phyloP scores from a whole-genome alignment of 2,113 vertebrate species.

The Symphodus melops region DNA sequence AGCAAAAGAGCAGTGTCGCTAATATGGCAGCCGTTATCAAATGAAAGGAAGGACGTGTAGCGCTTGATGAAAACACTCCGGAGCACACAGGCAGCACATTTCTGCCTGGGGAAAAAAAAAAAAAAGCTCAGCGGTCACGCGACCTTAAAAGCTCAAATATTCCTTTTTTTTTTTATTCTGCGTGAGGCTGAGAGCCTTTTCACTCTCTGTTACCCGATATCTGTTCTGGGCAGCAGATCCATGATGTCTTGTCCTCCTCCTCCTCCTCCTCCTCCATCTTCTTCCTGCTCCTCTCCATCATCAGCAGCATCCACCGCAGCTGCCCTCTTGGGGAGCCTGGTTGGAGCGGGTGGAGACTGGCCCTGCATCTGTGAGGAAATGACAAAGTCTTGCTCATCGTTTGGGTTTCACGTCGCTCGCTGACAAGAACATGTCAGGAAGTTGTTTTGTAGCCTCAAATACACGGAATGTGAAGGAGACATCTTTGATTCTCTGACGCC shows the following conservation, averaged over 20 bases:
- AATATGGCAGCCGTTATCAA: too few relatives aligned
- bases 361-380: conserved; percentile 89
- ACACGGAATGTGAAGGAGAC: too few relatives aligned
- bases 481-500: neutral
- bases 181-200: neutral
- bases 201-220: conserved; percentile 86
- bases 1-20: too few relatives aligned
- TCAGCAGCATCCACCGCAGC: conserved; percentile 76
- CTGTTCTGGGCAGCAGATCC: conserved; percentile 93
- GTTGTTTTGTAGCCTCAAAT: too few relatives aligned
- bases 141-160: too few relatives aligned
- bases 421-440: neutral
- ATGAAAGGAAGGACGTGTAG: too few relatives aligned
- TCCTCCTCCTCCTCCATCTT: conserved; percentile 85
- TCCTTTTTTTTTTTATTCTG: too few relatives aligned
- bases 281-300: conserved; percentile 87
- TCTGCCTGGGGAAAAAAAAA: too few relatives aligned
- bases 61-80: too few relatives aligned
- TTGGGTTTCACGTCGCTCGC: neutral
- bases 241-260: conserved; percentile 89
- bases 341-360: conserved; percentile 88
- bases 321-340: conserved; percentile 83
- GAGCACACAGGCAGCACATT: too few relatives aligned
- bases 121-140: too few relatives aligned
- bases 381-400: neutral